Evolutionary conservation across 2,797 vertebrate genomes (phyloP).

Genomic region (Lutjanus argentimaculatus): DNA sequence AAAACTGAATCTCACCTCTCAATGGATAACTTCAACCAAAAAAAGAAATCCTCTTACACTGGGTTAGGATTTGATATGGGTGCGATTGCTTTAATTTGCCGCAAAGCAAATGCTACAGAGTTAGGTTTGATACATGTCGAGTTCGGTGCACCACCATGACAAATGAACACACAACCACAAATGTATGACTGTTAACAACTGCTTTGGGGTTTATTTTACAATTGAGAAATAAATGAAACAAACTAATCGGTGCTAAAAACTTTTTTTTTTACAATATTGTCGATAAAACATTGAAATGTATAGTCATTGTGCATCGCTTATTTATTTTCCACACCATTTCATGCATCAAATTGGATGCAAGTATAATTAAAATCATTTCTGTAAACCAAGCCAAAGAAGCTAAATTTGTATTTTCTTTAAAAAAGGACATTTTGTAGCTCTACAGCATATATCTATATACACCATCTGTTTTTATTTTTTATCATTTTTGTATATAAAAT

Average conservation of each 20-base stretch:
- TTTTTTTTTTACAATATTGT: conserved; percentile 94
- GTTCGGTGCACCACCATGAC: conserved; percentile 61
- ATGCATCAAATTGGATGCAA: conserved; percentile 97
- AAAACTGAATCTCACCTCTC: conserved; percentile 37
- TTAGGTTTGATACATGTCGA: conserved; percentile 46
- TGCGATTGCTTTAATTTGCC: conserved; percentile 65
- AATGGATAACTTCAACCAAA: neutral
- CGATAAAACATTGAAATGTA: conserved; percentile 99
- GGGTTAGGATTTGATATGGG: conserved; percentile 43
- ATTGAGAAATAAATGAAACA: conserved; percentile 93
- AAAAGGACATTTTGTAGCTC: conserved; percentile 93
- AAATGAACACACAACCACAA: conserved; percentile 89
- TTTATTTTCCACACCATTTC: conserved; percentile 96
- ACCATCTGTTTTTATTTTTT: conserved; percentile 88
- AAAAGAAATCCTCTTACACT: conserved; percentile 53
- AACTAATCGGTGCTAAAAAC: conserved; percentile 96
- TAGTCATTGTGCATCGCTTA: conserved; percentile 98
- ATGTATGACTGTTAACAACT: conserved; percentile 94
- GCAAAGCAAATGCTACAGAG: conserved; percentile 54
- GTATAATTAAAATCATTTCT: conserved; percentile 97
- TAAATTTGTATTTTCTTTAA: conserved; percentile 97
- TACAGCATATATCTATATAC: conserved; percentile 97
- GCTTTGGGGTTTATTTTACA: conserved; percentile 99
- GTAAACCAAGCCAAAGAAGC: conserved; percentile 99
- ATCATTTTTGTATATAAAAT: conserved; percentile 98